A percentile compares a stretch with the other conserved stretches of the same genome.
These are phyloP conservation scores for Parapsyche elsis DNA, from an alignment of 1,140 invertebrate genomes.

Conservation along the genomic window DNA sequence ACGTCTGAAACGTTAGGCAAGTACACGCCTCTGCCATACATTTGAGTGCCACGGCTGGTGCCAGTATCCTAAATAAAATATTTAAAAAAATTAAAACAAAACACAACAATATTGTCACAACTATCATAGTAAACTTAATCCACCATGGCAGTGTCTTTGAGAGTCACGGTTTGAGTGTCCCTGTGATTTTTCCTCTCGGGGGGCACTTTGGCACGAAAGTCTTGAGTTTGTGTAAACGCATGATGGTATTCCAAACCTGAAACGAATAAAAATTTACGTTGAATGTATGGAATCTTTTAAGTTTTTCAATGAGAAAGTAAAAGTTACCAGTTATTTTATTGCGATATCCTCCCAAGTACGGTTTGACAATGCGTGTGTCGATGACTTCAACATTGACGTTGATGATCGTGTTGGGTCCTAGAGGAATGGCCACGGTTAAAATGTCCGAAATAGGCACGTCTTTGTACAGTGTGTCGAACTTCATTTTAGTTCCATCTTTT, in stretches of 20 bases:
- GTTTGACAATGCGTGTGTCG: slow-evolving; percentile 69
- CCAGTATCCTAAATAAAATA: slow-evolving; percentile 61
- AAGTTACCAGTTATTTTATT: slow-evolving; percentile 66
- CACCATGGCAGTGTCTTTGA: slow-evolving; percentile 56
- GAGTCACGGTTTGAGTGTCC: slow-evolving; percentile 70
- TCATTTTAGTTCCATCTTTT: slow-evolving; percentile 62
- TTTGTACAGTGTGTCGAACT: slow-evolving; percentile 64
- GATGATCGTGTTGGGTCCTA: slow-evolving; percentile 62
- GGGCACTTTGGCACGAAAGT: slow-evolving; percentile 65
- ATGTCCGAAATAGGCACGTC: slow-evolving; percentile 67
- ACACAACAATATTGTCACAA: slow-evolving; percentile 25
- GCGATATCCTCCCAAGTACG: slow-evolving; percentile 73
- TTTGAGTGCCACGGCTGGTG: slow-evolving; percentile 68
- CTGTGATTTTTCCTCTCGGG: slow-evolving; percentile 67
- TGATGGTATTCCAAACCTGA: slow-evolving; percentile 69
- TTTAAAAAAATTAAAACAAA: neutral
- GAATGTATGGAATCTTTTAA: neutral
- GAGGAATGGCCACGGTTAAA: slow-evolving; percentile 66
- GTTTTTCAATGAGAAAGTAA: neutral
- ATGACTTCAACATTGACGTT: slow-evolving; percentile 71
- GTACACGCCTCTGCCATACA: slow-evolving; percentile 67
- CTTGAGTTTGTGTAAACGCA: slow-evolving; percentile 74
- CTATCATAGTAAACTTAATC: slow-evolving; percentile 58
- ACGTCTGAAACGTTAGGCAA: slow-evolving; percentile 70
- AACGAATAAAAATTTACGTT: slow-evolving; percentile 22